Base-by-base conservation (phyloP, 2,888 invertebrate species). In the Tetragnatha montana region DNA sequence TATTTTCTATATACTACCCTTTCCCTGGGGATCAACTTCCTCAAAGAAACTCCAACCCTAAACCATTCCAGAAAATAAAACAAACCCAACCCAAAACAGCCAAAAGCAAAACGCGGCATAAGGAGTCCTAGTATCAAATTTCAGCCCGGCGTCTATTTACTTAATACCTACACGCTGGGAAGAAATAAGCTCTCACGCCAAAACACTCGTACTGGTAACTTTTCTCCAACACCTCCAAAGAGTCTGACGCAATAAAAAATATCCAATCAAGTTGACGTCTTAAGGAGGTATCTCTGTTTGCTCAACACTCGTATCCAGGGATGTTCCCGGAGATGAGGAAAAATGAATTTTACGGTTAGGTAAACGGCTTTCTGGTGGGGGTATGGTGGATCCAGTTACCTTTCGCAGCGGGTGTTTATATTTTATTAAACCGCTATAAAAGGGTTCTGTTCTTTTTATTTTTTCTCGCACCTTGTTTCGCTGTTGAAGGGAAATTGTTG, bases 211-310 rank as follows among this genome's bases (percentile, higher is more conserved):
- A 7, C 35, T 14, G 22, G 49, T 47, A 60, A n/a, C 22, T 14
- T 60, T 22, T 6, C 60, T 60, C 21, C 10, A n/a, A 19, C 68
- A 79, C 21, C n/a, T 50, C 50, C 47, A 49, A 70, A 35, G 21
- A 21, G 71, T 70, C 47, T 50, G 50, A 85, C 78, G 78, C 70
- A 85, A 85, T 50, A 84, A 83, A 74, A 75, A 69, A 84, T 85
- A 85, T 85, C 84, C 78, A 85, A 85, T 85, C 84, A 85, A 78
- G 69, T 49, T 78, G 78, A 78, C 84, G 70, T 78, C 78, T 85
- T 19, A 50, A 50, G 50, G 49, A 12, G n/a, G 50, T 4, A 22
- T 76, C 47, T 68, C 84, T 85, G 68, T 85, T 85, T 85, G 78
- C 84, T n/a, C 70, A 75, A 69, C 84, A 85, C 84, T 85, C 49